Conservation (phyloP, 1,140 invertebrate species). For the Pemphigus obesinymphae region DNA sequence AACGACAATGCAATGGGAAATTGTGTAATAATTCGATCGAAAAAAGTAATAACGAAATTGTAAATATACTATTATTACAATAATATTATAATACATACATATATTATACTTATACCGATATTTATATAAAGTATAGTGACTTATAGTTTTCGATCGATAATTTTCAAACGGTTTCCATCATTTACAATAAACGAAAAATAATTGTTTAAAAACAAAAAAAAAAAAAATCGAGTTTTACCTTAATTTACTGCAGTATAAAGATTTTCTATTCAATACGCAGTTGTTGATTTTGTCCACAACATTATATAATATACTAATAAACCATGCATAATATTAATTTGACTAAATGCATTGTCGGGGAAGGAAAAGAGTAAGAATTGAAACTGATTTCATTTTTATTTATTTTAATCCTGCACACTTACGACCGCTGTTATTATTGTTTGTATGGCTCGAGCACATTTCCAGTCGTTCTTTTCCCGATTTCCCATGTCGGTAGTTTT, state of each 20-base stretch:
- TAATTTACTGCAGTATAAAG: no score
- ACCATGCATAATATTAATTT: not conserved
- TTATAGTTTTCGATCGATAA: no score
- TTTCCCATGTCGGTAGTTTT: conserved; percentile 32
- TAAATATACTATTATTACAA: no score
- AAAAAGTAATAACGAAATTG: no score
- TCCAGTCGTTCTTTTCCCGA: conserved; percentile 19
- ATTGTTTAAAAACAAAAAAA: no score
- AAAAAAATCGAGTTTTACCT: no score
- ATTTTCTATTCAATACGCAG: no score
- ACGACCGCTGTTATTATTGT: conserved; percentile 16
- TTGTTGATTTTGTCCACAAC: no score
- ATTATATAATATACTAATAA: not conserved
- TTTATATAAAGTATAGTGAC: no score
- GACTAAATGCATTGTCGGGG: not conserved
- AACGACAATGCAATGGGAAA: not conserved
- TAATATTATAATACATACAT: not conserved
- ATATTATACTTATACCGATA: not conserved
- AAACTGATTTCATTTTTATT: not conserved
- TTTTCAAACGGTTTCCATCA: no score
- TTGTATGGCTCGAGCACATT: not conserved
- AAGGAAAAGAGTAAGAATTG: not conserved
- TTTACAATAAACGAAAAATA: no score
- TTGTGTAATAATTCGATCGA: not conserved
- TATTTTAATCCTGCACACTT: not conserved